These are phyloP conservation scores for Chromis chromis DNA, from an alignment of 2,797 vertebrate species.

Conservation along the genomic window DNA sequence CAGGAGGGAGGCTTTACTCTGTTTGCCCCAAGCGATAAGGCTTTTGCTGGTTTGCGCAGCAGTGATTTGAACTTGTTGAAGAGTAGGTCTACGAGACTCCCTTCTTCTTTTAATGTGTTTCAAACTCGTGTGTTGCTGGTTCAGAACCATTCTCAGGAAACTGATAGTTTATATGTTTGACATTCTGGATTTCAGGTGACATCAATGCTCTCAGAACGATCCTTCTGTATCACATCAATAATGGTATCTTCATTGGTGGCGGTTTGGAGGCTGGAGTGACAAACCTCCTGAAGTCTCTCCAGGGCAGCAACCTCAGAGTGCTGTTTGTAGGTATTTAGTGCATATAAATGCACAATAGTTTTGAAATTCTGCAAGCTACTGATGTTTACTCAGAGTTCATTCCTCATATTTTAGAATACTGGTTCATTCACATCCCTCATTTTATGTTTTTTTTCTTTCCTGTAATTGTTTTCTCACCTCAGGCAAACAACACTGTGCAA, in stretches of 20 bases:
- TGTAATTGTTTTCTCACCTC: slow-evolving; percentile 48
- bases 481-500: slow-evolving; percentile 90
- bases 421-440: neutral
- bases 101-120: neutral
- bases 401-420: neutral
- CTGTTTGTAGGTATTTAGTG: slow-evolving; percentile 86
- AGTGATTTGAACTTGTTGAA: slow-evolving; percentile 88
- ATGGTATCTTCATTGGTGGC: slow-evolving; percentile 91
- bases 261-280: slow-evolving; percentile 94
- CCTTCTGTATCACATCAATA: slow-evolving; percentile 93
- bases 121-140: accelerated
- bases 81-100: slow-evolving; percentile 81
- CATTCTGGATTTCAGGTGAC: slow-evolving; percentile 82
- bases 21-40: slow-evolving; percentile 94
- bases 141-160: neutral
- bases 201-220: slow-evolving; percentile 91
- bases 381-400: too few relatives aligned
- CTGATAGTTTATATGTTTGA: neutral
- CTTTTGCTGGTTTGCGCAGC: slow-evolving; percentile 88
- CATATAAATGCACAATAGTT: neutral
- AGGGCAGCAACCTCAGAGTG: slow-evolving; percentile 92
- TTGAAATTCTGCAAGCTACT: too few relatives aligned
- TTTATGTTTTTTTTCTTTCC: slow-evolving; percentile 8
- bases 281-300: slow-evolving; percentile 93
- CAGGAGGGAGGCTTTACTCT: slow-evolving; percentile 91